These are phyloP conservation scores for Trisateles emortualis DNA, from an alignment of 2,888 invertebrate species.

Conservation along the genomic window DNA sequence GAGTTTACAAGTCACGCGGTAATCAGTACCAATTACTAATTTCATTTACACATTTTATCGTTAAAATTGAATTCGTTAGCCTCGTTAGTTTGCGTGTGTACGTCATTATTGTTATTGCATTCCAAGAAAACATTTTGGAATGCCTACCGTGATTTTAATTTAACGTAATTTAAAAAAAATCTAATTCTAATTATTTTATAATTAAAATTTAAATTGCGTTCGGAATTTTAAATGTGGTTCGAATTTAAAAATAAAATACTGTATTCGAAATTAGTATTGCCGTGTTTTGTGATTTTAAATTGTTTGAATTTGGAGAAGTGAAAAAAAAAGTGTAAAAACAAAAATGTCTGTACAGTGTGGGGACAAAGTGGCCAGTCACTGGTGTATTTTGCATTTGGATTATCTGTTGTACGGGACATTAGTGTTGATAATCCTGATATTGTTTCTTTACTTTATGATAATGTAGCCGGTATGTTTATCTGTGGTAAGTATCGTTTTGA, in stretches of 20 bases:
- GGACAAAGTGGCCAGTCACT: slow-evolving; percentile 48
- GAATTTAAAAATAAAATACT: neutral
- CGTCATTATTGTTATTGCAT: slow-evolving; percentile 14
- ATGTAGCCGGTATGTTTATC: slow-evolving; percentile 31
- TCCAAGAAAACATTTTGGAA: neutral
- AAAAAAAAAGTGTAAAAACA: neutral
- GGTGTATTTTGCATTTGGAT: slow-evolving; percentile 65
- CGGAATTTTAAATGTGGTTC: too few relatives aligned
- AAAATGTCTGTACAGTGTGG: slow-evolving; percentile 32
- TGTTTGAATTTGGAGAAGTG: slow-evolving; percentile 1
- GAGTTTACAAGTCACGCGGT: slow-evolving; percentile 19
- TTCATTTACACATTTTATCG: slow-evolving; percentile 29
- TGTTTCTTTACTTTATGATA: slow-evolving; percentile 67
- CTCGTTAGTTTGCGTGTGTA: slow-evolving; percentile 18
- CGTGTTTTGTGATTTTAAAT: neutral
- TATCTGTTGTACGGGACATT: slow-evolving; percentile 63
- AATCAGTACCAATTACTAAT: slow-evolving; percentile 33
- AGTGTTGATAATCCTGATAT: slow-evolving; percentile 50
- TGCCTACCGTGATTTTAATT: neutral
- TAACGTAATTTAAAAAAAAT: neutral
- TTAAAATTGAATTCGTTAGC: slow-evolving; percentile 19
- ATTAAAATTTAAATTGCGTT: too few relatives aligned
- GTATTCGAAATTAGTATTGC: neutral
- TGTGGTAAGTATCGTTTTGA: slow-evolving; percentile 31
- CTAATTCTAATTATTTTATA: too few relatives aligned